Percentiles rank a stretch among this genome's conserved stretches.
These are phyloP conservation scores for Megaustenia siamemsis DNA, from an alignment of 2,888 invertebrate genomes.

Conservation along the genomic window DNA sequence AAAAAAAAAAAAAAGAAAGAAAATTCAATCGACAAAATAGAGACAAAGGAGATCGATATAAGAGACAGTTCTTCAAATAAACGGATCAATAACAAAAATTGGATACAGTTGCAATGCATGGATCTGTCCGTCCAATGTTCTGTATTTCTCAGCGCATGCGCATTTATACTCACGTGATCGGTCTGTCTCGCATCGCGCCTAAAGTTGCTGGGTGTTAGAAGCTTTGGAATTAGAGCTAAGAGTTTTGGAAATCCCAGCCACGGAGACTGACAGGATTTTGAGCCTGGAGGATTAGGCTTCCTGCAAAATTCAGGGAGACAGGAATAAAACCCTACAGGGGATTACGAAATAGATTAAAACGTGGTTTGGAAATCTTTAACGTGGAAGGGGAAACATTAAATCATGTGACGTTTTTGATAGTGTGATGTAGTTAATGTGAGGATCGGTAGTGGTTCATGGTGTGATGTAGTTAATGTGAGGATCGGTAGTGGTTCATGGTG, in stretches of 20 bases:
- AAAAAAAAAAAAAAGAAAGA: background rate
- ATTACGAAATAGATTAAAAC: slow-evolving; percentile 12
- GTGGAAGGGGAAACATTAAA: too few species aligned
- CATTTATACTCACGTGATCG: background rate
- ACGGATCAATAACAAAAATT: background rate
- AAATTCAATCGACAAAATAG: background rate
- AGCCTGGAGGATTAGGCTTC: background rate
- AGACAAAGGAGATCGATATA: background rate
- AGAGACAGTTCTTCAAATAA: background rate
- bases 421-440: too few species aligned
- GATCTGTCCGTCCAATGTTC: background rate
- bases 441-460: too few species aligned
- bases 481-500: too few species aligned
- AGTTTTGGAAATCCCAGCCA: slow-evolving; percentile 8
- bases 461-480: too few species aligned
- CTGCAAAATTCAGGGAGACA: background rate
- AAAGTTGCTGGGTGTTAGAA: background rate
- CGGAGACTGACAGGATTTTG: background rate
- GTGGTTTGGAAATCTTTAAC: background rate
- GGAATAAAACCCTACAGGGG: background rate
- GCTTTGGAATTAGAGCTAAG: slow-evolving; percentile 9
- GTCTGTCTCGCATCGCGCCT: background rate
- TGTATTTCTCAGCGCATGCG: background rate
- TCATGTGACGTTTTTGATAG: too few species aligned
- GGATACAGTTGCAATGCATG: background rate